These are phyloP conservation scores for Diabrotica undecimpunctata DNA, from an alignment of 1,140 invertebrate genomes.

Conservation along the genomic window DNA sequence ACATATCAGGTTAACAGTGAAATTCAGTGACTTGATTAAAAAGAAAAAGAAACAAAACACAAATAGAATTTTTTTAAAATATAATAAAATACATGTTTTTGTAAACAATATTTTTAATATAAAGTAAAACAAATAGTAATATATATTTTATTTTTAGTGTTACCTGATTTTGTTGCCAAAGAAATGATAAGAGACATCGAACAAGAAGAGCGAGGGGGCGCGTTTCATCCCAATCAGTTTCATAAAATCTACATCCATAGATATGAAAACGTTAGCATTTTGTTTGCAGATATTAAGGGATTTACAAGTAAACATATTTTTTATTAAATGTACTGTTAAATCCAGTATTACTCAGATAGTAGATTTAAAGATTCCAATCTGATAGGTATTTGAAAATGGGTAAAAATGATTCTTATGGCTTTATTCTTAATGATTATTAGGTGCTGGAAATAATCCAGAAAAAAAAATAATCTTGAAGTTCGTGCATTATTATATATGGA, in stretches of 20 bases:
- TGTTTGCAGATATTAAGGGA: slow-evolving; percentile 98
- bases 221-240: slow-evolving; percentile 80
- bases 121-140: not conserved
- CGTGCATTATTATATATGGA: too few relatives aligned
- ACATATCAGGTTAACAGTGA: too few relatives aligned
- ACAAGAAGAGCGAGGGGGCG: slow-evolving; percentile 67
- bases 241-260: slow-evolving; percentile 97
- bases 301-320: slow-evolving; percentile 73
- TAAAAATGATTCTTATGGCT: too few relatives aligned
- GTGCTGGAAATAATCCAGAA: too few relatives aligned
- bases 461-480: too few relatives aligned
- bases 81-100: not conserved
- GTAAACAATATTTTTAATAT: not conserved
- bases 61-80: not conserved
- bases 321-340: not conserved
- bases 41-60: too few relatives aligned
- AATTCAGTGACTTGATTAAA: too few relatives aligned
- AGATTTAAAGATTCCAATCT: too few relatives aligned
- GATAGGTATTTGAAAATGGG: too few relatives aligned
- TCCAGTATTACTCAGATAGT: not conserved
- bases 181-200: slow-evolving; percentile 91
- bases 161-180: slow-evolving; percentile 92
- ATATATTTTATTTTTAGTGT: slow-evolving; percentile 58
- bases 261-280: slow-evolving; percentile 95
- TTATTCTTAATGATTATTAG: too few relatives aligned